Base-by-base conservation (phyloP, 2,888 invertebrate genomes). In the Sialis fuliginosa region DNA sequence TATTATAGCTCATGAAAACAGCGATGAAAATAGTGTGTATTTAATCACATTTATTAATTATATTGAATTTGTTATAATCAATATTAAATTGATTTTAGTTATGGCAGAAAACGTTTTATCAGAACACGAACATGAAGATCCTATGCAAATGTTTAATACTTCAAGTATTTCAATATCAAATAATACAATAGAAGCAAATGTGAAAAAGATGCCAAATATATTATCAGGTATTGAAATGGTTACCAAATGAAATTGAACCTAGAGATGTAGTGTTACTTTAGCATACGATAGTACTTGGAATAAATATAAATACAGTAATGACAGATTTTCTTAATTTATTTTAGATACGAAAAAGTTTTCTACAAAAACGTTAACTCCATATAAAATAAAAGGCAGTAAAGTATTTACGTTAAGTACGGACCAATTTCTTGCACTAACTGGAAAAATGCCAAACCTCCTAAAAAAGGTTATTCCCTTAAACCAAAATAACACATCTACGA, bases 211-310 rank as follows among this genome's bases (percentile, higher is more conserved):
- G 30, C 33, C 46, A 48, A 37, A n/a, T 47, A 48, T 44, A 49
- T 39, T 41, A 40, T 49, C 41, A 41, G 41, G 41, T 41, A 41
- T 30, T 22, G 2, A 35, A 8, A 35, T n/a, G n/a, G n/a, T n/a
- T n/a, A n/a, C n/a, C n/a, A n/a, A n/a, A n/a, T n/a, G 22, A 56
- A 60, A 2, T 63, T 72, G 86, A 86, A 57, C 82, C 83, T 5
- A 86, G 86, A 8, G 84, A 83, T 57, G 66, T 84, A 56, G 77
- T 85, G 54, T 62, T 86, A 54, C 22, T 22, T 22, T 22, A 22
- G 22, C 22, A 22, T 22, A 22, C 4, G 22, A 22, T 22, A 22
- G 22, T 22, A 22, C 2, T 22, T 22, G 22, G 22, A 22, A 22
- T 22, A 22, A 22, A 22, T 22, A 22, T 22, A 22, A 22, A 4